Conservation (phyloP, 2,888 invertebrate genomes). For the Ischnus inquisitorius region DNA sequence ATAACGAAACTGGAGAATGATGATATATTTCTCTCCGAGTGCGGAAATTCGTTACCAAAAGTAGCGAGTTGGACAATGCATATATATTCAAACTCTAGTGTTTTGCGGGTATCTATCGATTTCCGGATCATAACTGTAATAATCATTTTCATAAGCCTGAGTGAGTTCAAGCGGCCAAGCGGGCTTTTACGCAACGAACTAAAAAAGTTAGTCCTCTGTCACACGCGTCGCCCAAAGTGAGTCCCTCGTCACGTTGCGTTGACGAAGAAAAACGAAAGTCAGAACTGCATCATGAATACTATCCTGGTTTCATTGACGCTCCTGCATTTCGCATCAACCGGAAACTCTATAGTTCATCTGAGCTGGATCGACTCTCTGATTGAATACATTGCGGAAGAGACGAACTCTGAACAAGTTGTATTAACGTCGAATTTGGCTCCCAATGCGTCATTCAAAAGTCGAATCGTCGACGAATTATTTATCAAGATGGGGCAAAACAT, state of each 20-base stretch:
- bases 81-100: background rate
- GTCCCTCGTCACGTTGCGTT: background rate
- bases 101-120: background rate
- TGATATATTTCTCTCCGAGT: background rate
- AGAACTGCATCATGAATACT: background rate
- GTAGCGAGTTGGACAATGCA: background rate
- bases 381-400: slow-evolving; percentile 2
- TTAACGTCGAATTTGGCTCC: slow-evolving; percentile 10
- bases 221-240: no score
- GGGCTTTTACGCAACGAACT: background rate
- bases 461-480: slow-evolving; percentile 26
- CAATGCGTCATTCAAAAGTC: background rate
- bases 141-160: background rate
- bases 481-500: slow-evolving; percentile 2
- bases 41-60: background rate
- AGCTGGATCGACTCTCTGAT: slow-evolving; percentile 47
- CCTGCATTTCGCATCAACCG: background rate
- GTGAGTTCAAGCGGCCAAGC: background rate
- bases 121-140: background rate
- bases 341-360: background rate
- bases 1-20: background rate
- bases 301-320: background rate
- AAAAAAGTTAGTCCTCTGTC: no score
- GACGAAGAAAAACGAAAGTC: background rate
- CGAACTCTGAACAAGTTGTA: slow-evolving; percentile 1